These are phyloP conservation scores for Dasyprocta punctata DNA, from an alignment of 2,113 vertebrate genomes.

Conservation along the genomic window DNA sequence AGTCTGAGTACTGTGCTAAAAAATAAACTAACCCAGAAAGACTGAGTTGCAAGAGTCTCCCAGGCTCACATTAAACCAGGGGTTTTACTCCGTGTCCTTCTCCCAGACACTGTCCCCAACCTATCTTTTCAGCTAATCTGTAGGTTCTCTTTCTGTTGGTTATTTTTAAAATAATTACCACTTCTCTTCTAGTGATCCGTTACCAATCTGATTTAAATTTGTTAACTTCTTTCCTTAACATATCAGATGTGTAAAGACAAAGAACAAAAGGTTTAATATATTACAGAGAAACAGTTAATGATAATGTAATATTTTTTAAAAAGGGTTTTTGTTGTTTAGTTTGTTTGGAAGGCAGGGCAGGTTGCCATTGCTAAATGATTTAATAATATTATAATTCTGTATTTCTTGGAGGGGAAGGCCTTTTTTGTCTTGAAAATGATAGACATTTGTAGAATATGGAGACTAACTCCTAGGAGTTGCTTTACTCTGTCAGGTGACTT, in stretches of 20 bases:
- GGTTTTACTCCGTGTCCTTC: slow-evolving; percentile 71
- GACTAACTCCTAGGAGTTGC: slow-evolving; percentile 99
- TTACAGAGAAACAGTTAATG: slow-evolving; percentile 89
- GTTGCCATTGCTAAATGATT: slow-evolving; percentile 87
- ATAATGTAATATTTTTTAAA: slow-evolving; percentile 92
- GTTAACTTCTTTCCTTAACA: slow-evolving; percentile 90
- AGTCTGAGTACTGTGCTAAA: slow-evolving; percentile 54
- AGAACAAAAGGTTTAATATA: slow-evolving; percentile 92
- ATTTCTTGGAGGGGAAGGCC: slow-evolving; percentile 84
- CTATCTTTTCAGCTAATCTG: slow-evolving; percentile 79
- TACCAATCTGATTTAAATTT: slow-evolving; percentile 84
- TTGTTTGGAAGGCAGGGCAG: slow-evolving; percentile 88
- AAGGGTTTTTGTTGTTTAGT: slow-evolving; percentile 84
- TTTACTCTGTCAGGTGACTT: slow-evolving; percentile 99
- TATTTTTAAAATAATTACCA: slow-evolving; percentile 82
- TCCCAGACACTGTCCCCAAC: slow-evolving; percentile 34
- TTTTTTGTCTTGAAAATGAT: slow-evolving; percentile 95
- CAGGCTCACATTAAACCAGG: slow-evolving; percentile 84
- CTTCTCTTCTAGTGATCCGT: slow-evolving; percentile 86
- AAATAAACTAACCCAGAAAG: slow-evolving; percentile 73
- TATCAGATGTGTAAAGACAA: slow-evolving; percentile 93
- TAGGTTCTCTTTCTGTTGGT: slow-evolving; percentile 79
- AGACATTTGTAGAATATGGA: slow-evolving; percentile 98
- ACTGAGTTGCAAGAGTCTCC: slow-evolving; percentile 73
- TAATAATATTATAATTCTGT: slow-evolving; percentile 89